Conservation (phyloP, 2,113 vertebrate species). For the Silurus glanis region DNA sequence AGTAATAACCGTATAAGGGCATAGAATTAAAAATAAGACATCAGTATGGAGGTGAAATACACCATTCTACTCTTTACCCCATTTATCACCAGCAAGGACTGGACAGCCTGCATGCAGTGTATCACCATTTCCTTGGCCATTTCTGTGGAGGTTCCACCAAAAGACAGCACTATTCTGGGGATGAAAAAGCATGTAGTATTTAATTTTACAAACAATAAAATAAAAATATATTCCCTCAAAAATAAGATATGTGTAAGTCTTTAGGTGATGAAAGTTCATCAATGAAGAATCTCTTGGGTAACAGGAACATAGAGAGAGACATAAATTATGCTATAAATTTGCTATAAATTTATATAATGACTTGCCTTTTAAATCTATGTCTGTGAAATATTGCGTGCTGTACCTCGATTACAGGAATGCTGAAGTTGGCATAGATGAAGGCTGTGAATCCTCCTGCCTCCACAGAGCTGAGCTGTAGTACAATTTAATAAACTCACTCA, state of each 20-base stretch:
- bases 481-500: conserved; percentile 23
- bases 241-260: too few relatives aligned
- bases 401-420: conserved; percentile 86
- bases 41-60: too few relatives aligned
- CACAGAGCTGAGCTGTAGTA: conserved; percentile 83
- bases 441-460: conserved; percentile 88
- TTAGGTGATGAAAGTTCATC: too few relatives aligned
- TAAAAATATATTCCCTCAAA: too few relatives aligned
- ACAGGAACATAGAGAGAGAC: neutral
- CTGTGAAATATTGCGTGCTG: neutral
- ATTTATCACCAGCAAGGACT: conserved; percentile 89
- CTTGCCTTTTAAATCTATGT: neutral
- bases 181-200: too few relatives aligned
- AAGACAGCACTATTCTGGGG: conserved; percentile 87
- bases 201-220: too few relatives aligned
- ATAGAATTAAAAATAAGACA: too few relatives aligned
- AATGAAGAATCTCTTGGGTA: too few relatives aligned
- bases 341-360: neutral
- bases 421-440: conserved; percentile 90
- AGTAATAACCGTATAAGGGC: too few relatives aligned
- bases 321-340: too few relatives aligned
- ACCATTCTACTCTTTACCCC: conserved; percentile 76
- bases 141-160: conserved; percentile 94
- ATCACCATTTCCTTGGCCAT: conserved; percentile 78
- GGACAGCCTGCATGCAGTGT: conserved; percentile 91